Evolutionary conservation across 2,797 vertebrate species (phyloP), one percentile per base, ranked within the genome.

Genomic region (Sebastes umbrosus): DNA sequence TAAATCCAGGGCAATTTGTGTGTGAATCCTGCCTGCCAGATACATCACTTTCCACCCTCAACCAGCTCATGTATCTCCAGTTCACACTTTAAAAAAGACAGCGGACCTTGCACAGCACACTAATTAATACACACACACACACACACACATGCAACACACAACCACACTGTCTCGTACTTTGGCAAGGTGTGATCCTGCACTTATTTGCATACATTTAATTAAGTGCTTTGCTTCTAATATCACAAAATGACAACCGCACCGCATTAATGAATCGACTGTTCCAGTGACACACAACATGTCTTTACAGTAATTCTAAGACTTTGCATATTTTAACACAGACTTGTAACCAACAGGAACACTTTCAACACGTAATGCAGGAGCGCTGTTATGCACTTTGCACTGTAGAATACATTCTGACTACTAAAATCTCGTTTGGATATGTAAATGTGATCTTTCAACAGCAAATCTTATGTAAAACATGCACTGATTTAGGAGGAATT

Each of bases 61-160:
- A 83, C 46, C 84, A 27, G 69, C 93, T 94, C 94, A 88, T 86
- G 94, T 87, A 93, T 94, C 95, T 84, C 76, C 92, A 92, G 92
- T 96, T 97, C 95, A 95, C 96, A 96, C 95, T 94, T 96, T 92
- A 93, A 95, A 94, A 95, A 94, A 95, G 95, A 95, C 94, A 94
- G 93, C 84, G 92, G 92, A 94, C 94, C 95, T 93, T 92, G 76
- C 22, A 93, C 92, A 95, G 93, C 92, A 89, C 96, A 95, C 93
- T 87, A 84, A 93, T 90, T 82, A 89, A 86, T 8, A 31, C 31
- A 32, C 31, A 32, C 31, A 32, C 78, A 72, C 67, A 80, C 73
- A 80, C 83, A 68, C 27, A 62, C 55, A 34, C 14, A 60, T 4
- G 43, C 59, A 63, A 72, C 58, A 70, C 77, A 77, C 79, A 84